Percentiles rank a stretch among this genome's conserved stretches.
Evolutionary conservation across 1,140 invertebrate genomes (phyloP).

Genomic region (Papilio dardanus): DNA sequence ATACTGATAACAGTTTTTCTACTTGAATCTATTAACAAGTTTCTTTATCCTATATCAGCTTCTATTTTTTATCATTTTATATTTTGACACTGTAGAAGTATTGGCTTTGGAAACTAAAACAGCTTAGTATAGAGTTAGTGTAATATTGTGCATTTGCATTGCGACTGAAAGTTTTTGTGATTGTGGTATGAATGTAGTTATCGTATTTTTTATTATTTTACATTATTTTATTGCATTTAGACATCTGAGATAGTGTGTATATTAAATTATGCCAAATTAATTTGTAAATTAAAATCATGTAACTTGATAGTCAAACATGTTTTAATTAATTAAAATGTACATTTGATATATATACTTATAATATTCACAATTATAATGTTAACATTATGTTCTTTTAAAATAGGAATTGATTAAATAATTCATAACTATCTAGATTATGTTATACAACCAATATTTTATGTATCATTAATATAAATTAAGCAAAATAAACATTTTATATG

Average conservation of each 20-base stretch:
- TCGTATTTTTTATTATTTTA: constrained; percentile 68
- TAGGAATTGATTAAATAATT: constrained; percentile 67
- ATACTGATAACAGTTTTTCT: constrained; percentile 50
- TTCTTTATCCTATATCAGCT: constrained; percentile 62
- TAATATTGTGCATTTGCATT: constrained; percentile 68
- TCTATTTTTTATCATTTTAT: constrained; percentile 59
- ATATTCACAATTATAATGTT: constrained; percentile 44
- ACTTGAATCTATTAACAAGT: constrained; percentile 53
- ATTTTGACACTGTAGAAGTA: constrained; percentile 61
- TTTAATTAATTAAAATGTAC: constrained; percentile 43
- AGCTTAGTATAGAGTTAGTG: constrained; percentile 69
- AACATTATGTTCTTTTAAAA: constrained; percentile 49
- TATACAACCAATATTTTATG: constrained; percentile 75
- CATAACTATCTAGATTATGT: constrained; percentile 63
- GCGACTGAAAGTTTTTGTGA: constrained; percentile 77
- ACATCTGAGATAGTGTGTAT: constrained; percentile 70
- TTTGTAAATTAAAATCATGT: constrained; percentile 67
- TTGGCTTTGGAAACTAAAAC: constrained; percentile 72
- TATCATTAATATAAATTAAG: constrained; percentile 78
- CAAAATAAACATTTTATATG: constrained; percentile 81
- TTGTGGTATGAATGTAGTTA: constrained; percentile 77
- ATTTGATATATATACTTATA: constrained; percentile 37
- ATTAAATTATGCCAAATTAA: constrained; percentile 79
- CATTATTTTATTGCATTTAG: constrained; percentile 76
- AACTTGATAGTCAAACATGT: constrained; percentile 50